Percentiles rank a stretch among this genome's conserved stretches.
phyloP scores from a whole-genome alignment of 2,113 vertebrate genomes.

The Brachypteracias leptosomus region DNA sequence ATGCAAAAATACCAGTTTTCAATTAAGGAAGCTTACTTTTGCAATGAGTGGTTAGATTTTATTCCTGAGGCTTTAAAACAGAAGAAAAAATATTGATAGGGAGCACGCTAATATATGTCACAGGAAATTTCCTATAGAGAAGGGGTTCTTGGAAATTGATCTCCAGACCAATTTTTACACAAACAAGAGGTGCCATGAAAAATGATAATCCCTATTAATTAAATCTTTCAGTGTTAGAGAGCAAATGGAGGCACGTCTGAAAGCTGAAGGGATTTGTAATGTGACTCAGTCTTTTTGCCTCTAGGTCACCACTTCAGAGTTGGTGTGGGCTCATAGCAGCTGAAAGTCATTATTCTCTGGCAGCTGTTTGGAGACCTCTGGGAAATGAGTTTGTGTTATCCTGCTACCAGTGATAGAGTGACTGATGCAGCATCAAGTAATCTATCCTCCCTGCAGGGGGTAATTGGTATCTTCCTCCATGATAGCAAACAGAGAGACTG shows the following conservation, averaged over 20 bases:
- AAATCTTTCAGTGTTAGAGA: not conserved
- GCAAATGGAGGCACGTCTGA: not conserved
- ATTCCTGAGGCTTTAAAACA: not conserved
- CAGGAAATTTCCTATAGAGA: not conserved
- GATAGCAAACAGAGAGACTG: not conserved
- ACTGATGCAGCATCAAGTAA: slow-evolving; percentile 11
- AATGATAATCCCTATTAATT: slow-evolving; percentile 23
- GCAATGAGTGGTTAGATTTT: not conserved
- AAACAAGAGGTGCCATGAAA: not conserved
- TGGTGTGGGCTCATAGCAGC: not conserved
- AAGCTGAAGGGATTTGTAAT: slow-evolving; percentile 30
- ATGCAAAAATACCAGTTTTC: not conserved
- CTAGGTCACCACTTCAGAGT: not conserved
- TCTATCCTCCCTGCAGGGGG: not conserved
- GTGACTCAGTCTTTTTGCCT: slow-evolving; percentile 15
- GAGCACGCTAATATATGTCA: not conserved
- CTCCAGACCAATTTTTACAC: not conserved
- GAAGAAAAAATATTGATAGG: not conserved
- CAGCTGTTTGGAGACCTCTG: slow-evolving; percentile 8
- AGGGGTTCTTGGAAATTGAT: not conserved
- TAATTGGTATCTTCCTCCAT: not conserved
- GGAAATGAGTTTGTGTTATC: slow-evolving; percentile 32
- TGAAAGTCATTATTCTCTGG: slow-evolving; percentile 30
- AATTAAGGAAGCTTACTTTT: not conserved
- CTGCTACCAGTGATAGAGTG: not conserved